Evolutionary conservation across 2,797 vertebrate genomes (phyloP).

Genomic region (Sebastes diaconus): DNA sequence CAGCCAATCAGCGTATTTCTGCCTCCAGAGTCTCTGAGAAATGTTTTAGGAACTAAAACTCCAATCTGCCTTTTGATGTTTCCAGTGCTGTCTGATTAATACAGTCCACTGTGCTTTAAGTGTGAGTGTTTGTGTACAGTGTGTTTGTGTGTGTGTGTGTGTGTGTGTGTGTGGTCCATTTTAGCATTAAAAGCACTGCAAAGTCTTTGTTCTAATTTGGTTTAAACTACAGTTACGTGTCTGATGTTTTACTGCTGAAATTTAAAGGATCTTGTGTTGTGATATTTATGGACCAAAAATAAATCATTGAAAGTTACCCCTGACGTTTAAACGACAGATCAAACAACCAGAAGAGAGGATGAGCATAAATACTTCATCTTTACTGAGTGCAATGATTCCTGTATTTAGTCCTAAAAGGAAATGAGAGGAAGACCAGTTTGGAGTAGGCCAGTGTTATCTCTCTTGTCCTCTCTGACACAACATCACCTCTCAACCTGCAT

Average conservation of each 20-base stretch:
- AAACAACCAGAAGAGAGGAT: not conserved
- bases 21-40: not conserved
- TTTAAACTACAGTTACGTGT: not conserved
- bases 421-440: not conserved
- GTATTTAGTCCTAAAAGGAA: not conserved
- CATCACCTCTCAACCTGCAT: not conserved
- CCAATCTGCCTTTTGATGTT: not conserved
- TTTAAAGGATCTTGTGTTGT: not conserved
- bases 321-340: not conserved
- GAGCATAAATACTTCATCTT: not conserved
- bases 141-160: not conserved
- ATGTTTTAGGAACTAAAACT: not conserved
- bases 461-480: not conserved
- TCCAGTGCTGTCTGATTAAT: not conserved
- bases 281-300: slow-evolving; percentile 28
- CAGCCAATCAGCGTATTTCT: not conserved
- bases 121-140: not conserved
- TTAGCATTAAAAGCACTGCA: slow-evolving; percentile 9
- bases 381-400: not conserved
- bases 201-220: slow-evolving; percentile 35
- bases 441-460: not conserved
- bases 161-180: slow-evolving; percentile 9
- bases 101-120: not conserved
- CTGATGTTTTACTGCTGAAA: not conserved
- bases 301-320: not conserved